Conservation (phyloP, 2,797 vertebrate species). For the Australoheros facetus region DNA sequence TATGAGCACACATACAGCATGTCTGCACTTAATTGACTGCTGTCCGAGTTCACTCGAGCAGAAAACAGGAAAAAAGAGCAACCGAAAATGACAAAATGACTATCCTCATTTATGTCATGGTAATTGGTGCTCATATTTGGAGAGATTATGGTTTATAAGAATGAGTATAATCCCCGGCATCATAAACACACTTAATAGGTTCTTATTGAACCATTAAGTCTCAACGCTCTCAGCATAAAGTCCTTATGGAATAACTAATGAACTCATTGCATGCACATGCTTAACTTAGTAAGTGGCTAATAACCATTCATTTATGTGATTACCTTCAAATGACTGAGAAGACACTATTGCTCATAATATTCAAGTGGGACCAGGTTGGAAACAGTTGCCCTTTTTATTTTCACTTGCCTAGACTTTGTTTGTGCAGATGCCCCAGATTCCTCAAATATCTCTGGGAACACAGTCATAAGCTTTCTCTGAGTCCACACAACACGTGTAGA, state of each 20-base stretch:
- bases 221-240: constrained; percentile 42
- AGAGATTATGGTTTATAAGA: constrained; percentile 53
- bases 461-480: background rate
- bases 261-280: constrained; percentile 50
- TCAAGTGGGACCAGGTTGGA: constrained; percentile 16
- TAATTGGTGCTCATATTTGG: constrained; percentile 55
- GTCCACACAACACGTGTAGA: background rate
- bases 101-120: constrained; percentile 36
- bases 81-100: constrained; percentile 41
- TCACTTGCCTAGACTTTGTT: background rate
- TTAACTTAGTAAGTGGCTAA: constrained; percentile 62
- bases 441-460: background rate
- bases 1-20: background rate
- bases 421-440: background rate
- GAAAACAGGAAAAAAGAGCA: constrained; percentile 14
- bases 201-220: constrained; percentile 54
- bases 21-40: constrained; percentile 41
- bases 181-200: constrained; percentile 61
- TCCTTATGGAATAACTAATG: constrained; percentile 56
- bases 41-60: constrained; percentile 30
- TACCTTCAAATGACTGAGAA: constrained; percentile 45
- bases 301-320: constrained; percentile 64
- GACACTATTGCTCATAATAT: constrained; percentile 44
- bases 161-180: constrained; percentile 46
- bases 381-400: constrained; percentile 4